These are phyloP conservation scores for Takifugu rubripes DNA, from an alignment of 2,797 vertebrate species.

Conservation along the genomic window DNA sequence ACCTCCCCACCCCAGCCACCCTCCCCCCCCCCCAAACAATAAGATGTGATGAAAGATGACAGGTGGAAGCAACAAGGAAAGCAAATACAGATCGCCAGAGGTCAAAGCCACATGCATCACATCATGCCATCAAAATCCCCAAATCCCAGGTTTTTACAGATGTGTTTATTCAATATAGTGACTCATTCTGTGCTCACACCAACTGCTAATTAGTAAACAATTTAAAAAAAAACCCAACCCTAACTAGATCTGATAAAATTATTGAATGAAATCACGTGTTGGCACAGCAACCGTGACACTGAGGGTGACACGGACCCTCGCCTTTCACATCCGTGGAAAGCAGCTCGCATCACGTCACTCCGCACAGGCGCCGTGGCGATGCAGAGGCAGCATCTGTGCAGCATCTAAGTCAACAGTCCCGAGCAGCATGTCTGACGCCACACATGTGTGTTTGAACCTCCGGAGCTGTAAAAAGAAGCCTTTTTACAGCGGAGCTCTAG, in stretches of 20 bases:
- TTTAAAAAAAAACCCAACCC: neutral
- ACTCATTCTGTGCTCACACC: too few relatives aligned
- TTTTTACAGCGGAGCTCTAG: constrained; percentile 44
- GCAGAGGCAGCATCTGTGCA: constrained; percentile 18
- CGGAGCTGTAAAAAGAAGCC: constrained; percentile 15
- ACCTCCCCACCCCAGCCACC: too few relatives aligned
- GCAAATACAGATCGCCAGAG: constrained; percentile 67
- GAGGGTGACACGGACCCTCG: constrained; percentile 9
- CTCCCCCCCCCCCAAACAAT: constrained; percentile 26
- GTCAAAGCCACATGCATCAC: constrained; percentile 63
- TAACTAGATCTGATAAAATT: neutral
- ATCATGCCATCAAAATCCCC: constrained; percentile 23
- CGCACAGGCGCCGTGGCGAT: constrained; percentile 7
- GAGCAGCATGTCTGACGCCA: constrained; percentile 13
- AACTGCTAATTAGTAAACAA: neutral
- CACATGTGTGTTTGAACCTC: constrained; percentile 22
- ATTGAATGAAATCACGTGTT: neutral
- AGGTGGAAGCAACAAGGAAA: constrained; percentile 71
- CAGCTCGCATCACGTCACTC: constrained; percentile 10
- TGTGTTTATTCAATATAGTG: too few relatives aligned
- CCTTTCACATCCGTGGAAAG: constrained; percentile 27
- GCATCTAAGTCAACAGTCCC: constrained; percentile 18
- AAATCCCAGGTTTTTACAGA: constrained; percentile 9
- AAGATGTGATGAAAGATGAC: constrained; percentile 70
- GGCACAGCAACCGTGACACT: neutral